Base-by-base conservation (phyloP, 92 coral and sea anemone genomes). In the Umimayanthus kanabou region DNA sequence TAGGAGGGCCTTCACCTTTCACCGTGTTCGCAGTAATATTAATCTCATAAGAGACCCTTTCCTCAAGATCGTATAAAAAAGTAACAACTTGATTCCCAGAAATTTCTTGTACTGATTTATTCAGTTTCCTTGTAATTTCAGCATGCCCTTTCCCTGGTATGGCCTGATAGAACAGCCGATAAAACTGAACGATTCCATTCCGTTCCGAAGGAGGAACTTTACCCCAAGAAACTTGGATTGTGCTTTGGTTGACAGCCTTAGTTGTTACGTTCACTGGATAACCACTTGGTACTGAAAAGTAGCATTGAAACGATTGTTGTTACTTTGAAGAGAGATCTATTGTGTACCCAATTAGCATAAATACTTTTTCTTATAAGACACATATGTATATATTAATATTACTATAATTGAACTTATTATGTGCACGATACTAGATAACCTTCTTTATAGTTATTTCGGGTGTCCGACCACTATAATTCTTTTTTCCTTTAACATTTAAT, bases 131-230 rank as follows among this genome's bases (percentile, higher is more conserved):
- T 39, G 42, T 66, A 0, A 29, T 67, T 25, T 18, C 61, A 14
- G 76, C 85, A 37, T 66, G 85, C 22, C 76, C 85, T 61, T 81
- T 64, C 23, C 85, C 85, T 3, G 85, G 85, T 8, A 81, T 71
- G 3, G 76, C 61, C 40, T 81, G 76, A 39, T 81, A 66, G 53
- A 23, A 22, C 57, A 80, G 74, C 2, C 0, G 33, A n/a, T 80
- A 80, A 4, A 2, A 39, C n/a, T 37, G 29, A 64, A 80, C 61
- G 71, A 61, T 80, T 29, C 85, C 85, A 61, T 80, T 80, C 18
- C 50, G 85, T 6, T 80, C 73, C 18, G 49, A 1, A 15, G 4
- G 47, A 39, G 74, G 74, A 30, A 80, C 85, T 64, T 80, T 80
- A 9, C 16, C 72, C 45, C 66, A 80, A 25, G 72, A 7, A n/a